Percentiles rank a stretch among this genome's conserved stretches.
These are phyloP conservation scores for Tadarida brasiliensis DNA, from an alignment of 2,797 vertebrate genomes.

Conservation along the genomic window DNA sequence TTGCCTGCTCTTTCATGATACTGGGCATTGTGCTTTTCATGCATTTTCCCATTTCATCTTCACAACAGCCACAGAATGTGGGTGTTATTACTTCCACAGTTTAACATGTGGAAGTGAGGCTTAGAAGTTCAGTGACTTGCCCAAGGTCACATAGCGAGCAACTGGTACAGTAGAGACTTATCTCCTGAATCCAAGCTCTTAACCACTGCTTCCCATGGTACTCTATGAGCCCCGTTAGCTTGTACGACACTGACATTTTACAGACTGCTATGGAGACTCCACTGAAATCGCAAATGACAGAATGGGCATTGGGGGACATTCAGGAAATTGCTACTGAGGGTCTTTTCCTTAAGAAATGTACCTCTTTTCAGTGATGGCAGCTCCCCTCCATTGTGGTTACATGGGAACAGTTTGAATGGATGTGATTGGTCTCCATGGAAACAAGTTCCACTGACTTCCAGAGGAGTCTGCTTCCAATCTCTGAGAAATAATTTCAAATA, in stretches of 20 bases:
- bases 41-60: neutral
- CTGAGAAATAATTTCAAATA: conserved; percentile 44
- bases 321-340: neutral
- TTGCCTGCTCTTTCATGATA: neutral
- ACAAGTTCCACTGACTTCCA: conserved; percentile 24
- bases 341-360: neutral
- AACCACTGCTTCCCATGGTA: neutral
- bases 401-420: neutral
- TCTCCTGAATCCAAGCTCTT: neutral
- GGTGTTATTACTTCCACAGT: neutral
- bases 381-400: neutral
- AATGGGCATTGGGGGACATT: neutral
- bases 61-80: neutral
- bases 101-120: neutral
- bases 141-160: neutral
- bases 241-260: neutral
- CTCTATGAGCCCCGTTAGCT: neutral
- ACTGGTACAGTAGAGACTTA: neutral
- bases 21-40: neutral
- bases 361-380: neutral
- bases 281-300: neutral
- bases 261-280: neutral
- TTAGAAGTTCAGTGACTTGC: neutral
- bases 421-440: conserved; percentile 60
- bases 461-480: neutral